Base-by-base conservation (phyloP, 1,140 invertebrate species). In the Thaumatotibia leucotreta region DNA sequence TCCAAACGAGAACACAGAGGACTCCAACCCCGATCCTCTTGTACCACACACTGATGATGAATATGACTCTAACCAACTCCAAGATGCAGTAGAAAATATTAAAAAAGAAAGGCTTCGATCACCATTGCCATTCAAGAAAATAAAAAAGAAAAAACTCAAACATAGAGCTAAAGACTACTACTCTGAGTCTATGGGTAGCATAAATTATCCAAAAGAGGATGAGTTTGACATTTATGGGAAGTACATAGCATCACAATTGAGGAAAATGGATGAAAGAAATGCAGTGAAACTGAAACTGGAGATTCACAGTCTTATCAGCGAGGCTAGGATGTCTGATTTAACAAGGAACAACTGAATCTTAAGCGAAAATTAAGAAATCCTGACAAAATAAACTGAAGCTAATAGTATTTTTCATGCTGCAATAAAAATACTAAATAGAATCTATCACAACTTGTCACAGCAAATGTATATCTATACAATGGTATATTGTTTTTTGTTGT, bases 141-240 rank as follows among this genome's bases (percentile, higher is more conserved):
- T 68, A 24, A 82, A 82, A 67, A 87, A 81, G 75, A 83, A 87
- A 77, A 87, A 86, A 68, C 63, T 75, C 1, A 86, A 80, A 64
- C 74, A 74, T 45, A 74, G 72, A 74, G 69, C 32, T 24, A 33
- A 69, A 61, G 68, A 75, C 61, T 74, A 75, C 66, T 75, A 71
- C 11, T 69, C 67, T 27, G 70, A 76, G 70, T 72, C 66, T 33
- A n/a, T 49, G 22, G 63, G 23, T 17, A 45, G 6, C n/a, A 20
- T n/a, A 68, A 77, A 45, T 66, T 5, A 50, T 1, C 23, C 14
- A 32, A 73, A 67, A 49, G 82, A 87, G 39, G 83, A 85, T 75
- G 83, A 85, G 66, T 85, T 87, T 82, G 84, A 87, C 74, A 83
- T 87, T 35, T 87, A 84, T 71, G 84, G 84, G 6, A 87, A 85